Conservation (phyloP, 1,140 invertebrate genomes). For the Drosophila aff. region DNA sequence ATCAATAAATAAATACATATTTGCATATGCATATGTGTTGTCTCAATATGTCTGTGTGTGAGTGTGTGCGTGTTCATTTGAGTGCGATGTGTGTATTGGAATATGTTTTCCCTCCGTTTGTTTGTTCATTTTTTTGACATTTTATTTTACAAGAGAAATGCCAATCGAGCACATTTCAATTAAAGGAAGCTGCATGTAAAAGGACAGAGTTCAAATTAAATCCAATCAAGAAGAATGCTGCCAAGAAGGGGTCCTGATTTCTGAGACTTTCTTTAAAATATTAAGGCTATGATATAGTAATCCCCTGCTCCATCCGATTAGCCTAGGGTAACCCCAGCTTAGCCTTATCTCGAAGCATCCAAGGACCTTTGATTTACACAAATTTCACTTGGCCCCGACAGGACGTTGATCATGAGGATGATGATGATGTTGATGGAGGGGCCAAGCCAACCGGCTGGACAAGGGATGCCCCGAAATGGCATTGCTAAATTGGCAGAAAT, state of each 20-base stretch:
- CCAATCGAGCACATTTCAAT: conserved; percentile 28
- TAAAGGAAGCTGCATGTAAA: conserved; percentile 18
- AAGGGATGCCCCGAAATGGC: conserved; percentile 31
- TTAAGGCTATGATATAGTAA: not conserved
- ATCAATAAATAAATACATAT: conserved; percentile 63
- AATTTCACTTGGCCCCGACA: conserved; percentile 46
- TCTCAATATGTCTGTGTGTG: conserved; percentile 65
- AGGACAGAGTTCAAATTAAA: conserved; percentile 17
- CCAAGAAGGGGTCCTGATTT: not conserved
- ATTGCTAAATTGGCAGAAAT: conserved; percentile 78
- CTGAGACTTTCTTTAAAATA: not conserved
- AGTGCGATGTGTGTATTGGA: not conserved
- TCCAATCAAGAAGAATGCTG: conserved; percentile 18
- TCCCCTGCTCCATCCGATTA: not conserved
- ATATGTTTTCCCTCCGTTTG: conserved; percentile 31
- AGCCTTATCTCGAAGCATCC: conserved; percentile 12
- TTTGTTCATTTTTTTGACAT: conserved; percentile 55
- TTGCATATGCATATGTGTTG: conserved; percentile 70
- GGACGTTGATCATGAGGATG: conserved; percentile 13
- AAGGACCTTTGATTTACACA: conserved; percentile 66
- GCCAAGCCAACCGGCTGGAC: conserved; percentile 10
- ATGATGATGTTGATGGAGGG: conserved; percentile 20
- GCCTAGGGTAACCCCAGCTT: not conserved
- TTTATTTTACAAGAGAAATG: conserved; percentile 32
- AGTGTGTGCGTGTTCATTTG: conserved; percentile 29